phyloP scores from a whole-genome alignment of 1,140 invertebrate species.

The Zaprionus ornatus region DNA sequence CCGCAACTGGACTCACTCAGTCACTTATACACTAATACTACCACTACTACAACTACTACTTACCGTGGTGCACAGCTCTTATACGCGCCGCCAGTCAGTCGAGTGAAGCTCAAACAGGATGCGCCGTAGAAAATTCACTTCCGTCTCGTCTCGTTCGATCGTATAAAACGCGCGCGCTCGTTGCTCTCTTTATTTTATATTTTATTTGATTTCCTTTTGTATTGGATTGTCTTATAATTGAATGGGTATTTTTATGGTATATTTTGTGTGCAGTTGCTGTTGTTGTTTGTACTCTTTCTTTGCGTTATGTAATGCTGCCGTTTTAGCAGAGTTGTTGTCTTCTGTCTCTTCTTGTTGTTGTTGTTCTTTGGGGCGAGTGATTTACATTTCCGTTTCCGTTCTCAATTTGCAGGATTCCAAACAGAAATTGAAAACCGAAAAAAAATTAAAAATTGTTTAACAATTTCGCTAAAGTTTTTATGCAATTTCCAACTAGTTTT shows the following conservation, averaged over 20 bases:
- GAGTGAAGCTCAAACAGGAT: slow-evolving; percentile 67
- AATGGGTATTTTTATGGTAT: not conserved
- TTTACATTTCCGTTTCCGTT: slow-evolving; percentile 79
- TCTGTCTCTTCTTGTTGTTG: slow-evolving; percentile 24
- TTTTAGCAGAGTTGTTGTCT: not conserved
- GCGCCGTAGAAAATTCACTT: slow-evolving; percentile 66
- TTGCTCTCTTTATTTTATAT: slow-evolving; percentile 31
- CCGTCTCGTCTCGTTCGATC: slow-evolving; percentile 55
- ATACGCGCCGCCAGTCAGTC: slow-evolving; percentile 20
- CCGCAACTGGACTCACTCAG: too few relatives aligned
- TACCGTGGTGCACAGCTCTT: slow-evolving; percentile 28
- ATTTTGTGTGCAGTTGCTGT: not conserved
- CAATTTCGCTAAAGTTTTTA: slow-evolving; percentile 13
- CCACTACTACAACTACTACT: slow-evolving; percentile 6
- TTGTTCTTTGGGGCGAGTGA: slow-evolving; percentile 70
- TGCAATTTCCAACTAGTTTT: slow-evolving; percentile 1
- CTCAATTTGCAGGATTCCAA: not conserved
- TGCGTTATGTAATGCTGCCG: not conserved
- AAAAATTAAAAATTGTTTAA: slow-evolving; percentile 20
- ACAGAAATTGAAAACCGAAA: not conserved
- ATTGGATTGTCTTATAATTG: not conserved
- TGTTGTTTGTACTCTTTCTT: not conserved
- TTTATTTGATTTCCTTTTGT: slow-evolving; percentile 34
- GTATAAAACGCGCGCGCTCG: slow-evolving; percentile 16
- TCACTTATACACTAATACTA: too few relatives aligned